A percentile compares a stretch with the other conserved stretches of the same genome.
Conservation (phyloP, 2,888 invertebrate species). For the Dryococelus australis region DNA sequence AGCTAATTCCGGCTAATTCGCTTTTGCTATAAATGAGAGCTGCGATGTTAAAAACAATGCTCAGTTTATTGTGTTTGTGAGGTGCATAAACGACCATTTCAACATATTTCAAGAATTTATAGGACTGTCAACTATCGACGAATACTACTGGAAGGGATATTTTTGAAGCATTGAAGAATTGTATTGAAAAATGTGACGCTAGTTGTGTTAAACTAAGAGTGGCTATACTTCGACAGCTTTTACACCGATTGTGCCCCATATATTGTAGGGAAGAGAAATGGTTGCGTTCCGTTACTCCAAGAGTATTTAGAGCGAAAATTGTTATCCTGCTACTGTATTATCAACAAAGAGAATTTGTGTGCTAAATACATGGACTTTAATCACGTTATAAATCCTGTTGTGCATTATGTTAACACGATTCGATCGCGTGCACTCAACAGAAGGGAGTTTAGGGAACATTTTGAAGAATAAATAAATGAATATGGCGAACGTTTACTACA, state of each 20-base stretch:
- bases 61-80: too few relatives aligned
- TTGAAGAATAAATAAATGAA: neutral
- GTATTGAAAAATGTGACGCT: too few relatives aligned
- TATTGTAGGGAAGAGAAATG: neutral
- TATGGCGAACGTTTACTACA: neutral
- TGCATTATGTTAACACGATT: neutral
- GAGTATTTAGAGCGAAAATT: neutral
- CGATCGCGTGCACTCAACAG: neutral
- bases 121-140: too few relatives aligned
- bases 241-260: neutral
- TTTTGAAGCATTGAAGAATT: too few relatives aligned
- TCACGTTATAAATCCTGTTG: neutral
- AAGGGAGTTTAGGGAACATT: neutral
- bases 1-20: too few relatives aligned
- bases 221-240: neutral
- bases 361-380: neutral
- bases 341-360: neutral
- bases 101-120: too few relatives aligned
- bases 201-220: too few relatives aligned
- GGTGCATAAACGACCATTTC: too few relatives aligned
- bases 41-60: too few relatives aligned
- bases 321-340: constrained; percentile 12
- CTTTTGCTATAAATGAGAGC: too few relatives aligned
- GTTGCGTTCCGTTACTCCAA: neutral
- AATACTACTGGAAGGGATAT: too few relatives aligned